phyloP scores from a whole-genome alignment of 1,140 invertebrate species.

The Sesamia nonagrioides region DNA sequence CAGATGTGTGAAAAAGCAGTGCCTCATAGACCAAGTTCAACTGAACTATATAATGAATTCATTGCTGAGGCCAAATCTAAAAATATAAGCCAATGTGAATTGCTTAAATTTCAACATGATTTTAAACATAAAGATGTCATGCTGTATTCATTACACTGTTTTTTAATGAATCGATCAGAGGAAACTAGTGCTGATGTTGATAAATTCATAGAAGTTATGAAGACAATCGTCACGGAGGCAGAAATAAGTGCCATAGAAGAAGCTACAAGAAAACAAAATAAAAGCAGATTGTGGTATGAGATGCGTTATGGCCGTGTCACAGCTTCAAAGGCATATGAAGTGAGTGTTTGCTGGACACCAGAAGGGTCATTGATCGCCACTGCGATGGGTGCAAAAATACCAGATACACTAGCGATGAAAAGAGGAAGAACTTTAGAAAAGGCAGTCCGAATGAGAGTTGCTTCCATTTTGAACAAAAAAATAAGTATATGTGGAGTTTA shows the following conservation, averaged over 20 bases:
- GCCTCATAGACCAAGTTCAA: constrained; percentile 55
- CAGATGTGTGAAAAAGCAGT: constrained; percentile 51
- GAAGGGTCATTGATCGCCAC: too few relatives aligned
- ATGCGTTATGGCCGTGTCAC: too few relatives aligned
- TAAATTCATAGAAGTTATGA: constrained; percentile 48
- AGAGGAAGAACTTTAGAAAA: too few relatives aligned
- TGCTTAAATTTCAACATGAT: constrained; percentile 50
- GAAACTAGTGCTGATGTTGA: constrained; percentile 41
- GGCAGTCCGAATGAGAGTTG: too few relatives aligned
- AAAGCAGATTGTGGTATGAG: too few relatives aligned
- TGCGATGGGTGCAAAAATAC: too few relatives aligned
- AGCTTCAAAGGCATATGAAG: neutral
- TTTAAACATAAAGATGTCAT: constrained; percentile 11
- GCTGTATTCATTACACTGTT: constrained; percentile 47
- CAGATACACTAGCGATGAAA: too few relatives aligned
- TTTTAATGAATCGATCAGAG: constrained; percentile 49
- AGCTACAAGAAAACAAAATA: constrained; percentile 21
- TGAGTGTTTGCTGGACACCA: too few relatives aligned
- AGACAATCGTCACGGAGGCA: too few relatives aligned
- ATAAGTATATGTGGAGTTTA: too few relatives aligned
- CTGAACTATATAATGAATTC: constrained; percentile 52
- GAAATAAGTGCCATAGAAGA: too few relatives aligned
- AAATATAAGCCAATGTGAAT: constrained; percentile 45
- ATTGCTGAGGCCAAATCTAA: constrained; percentile 14
- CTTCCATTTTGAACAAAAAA: too few relatives aligned